Percentiles rank a stretch among this genome's conserved stretches.
phyloP scores from a whole-genome alignment of 1,140 invertebrate genomes.

The Hormaphis cornu region DNA sequence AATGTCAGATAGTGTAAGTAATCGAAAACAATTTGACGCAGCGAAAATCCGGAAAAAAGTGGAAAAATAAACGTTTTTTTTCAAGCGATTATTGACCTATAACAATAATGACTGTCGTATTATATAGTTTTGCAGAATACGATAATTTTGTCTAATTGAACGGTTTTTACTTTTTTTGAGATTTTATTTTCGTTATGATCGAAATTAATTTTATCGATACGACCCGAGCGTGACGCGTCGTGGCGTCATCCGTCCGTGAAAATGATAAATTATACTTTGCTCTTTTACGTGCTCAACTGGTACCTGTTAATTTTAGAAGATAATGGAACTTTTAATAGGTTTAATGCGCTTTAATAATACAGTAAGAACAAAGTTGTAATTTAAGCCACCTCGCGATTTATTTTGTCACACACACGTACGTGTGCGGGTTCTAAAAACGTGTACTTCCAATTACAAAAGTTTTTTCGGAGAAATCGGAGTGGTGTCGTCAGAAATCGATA shows the following conservation, averaged over 20 bases:
- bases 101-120: too few relatives aligned
- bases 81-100: too few relatives aligned
- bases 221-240: background rate
- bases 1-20: too few relatives aligned
- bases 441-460: background rate
- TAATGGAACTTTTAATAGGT: constrained; percentile 25
- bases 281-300: background rate
- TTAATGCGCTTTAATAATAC: constrained; percentile 21
- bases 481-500: background rate
- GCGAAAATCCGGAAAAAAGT: too few relatives aligned
- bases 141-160: background rate
- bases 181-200: background rate
- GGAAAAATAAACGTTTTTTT: too few relatives aligned
- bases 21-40: too few relatives aligned
- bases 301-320: constrained; percentile 1
- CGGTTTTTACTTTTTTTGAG: background rate
- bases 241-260: too few relatives aligned
- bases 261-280: background rate
- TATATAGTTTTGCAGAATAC: too few relatives aligned
- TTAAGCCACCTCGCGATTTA: constrained; percentile 10
- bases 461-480: background rate
- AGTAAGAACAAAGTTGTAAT: constrained; percentile 24
- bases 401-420: background rate
- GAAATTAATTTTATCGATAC: background rate
- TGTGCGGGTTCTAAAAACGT: background rate